Base-by-base conservation (phyloP, 53 echinoderm and acorn worm species). In the Antedon mediterranea region DNA sequence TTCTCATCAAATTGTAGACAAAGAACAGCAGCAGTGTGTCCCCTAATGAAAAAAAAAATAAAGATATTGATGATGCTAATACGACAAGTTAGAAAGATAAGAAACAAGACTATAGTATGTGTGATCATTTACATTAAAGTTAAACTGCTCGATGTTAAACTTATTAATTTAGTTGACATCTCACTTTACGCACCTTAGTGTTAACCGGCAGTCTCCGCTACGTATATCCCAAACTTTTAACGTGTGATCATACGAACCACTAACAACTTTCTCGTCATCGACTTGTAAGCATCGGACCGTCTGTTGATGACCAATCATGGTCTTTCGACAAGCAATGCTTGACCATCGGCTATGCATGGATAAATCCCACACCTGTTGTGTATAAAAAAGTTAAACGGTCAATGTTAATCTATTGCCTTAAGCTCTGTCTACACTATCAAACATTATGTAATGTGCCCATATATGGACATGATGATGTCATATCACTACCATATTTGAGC, bases 291-390 rank as follows among this genome's bases (percentile, higher is more conserved):
- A 97, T 26, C 97, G 80, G 6, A 97, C 97, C 11, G 92, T 97
- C 73, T 97, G 92, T 81, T 84, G 75, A 82, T 97, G 97, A 32
- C 97, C 97, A 8, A 88, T 81, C 97, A 97, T 97, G 71, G 97
- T 97, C 57, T 92, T 92, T 37, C 92, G 72, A 72, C 97, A 97
- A 0, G 97, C 97, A 33, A 97, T 97, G 34, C 97, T 97, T 28
- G 97, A 97, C 97, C 97, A 97, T 81, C 92, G 97, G 43, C 90
- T 92, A 74, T 97, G 97, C 89, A 92, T 92, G 34, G 97, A 97
- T 32, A 97, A 76, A 81, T 97, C 97, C 97, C 97, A 97, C 3
- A 97, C 97, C 97, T 97, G 74, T 34, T 57, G 6, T 15, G 20
- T 18, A 72, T 72, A 28, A 5, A 72, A 72, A 72, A 7, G 72